phyloP scores from a whole-genome alignment of 2,888 invertebrate genomes.

The Phortica okadai region DNA sequence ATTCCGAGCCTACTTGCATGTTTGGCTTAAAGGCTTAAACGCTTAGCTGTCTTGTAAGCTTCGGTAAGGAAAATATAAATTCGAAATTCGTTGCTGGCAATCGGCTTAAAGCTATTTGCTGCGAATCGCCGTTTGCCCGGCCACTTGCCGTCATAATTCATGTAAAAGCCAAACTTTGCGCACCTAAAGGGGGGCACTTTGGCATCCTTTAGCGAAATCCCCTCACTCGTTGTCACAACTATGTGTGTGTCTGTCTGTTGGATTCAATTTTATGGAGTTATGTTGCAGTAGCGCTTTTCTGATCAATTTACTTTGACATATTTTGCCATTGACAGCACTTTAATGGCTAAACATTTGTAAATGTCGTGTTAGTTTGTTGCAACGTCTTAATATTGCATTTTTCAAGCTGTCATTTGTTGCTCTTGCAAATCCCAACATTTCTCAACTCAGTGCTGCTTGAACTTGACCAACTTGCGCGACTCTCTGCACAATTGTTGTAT shows the following conservation, averaged over 20 bases:
- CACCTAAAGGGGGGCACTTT: neutral
- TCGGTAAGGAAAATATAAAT: neutral
- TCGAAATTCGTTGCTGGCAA: slow-evolving; percentile 1
- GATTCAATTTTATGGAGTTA: neutral
- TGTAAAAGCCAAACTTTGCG: neutral
- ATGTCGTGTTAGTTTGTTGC: slow-evolving; percentile 65
- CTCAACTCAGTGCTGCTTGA: neutral
- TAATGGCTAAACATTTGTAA: slow-evolving; percentile 75
- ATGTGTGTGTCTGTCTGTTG: neutral
- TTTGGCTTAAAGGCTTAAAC: slow-evolving; percentile 6
- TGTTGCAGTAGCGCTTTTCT: slow-evolving; percentile 47
- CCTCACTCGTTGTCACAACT: neutral
- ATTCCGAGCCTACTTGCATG: neutral
- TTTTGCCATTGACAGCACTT: slow-evolving; percentile 73
- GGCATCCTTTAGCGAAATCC: neutral
- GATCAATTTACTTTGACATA: slow-evolving; percentile 65
- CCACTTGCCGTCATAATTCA: slow-evolving; percentile 33
- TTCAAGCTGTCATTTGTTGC: neutral
- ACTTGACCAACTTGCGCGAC: neutral
- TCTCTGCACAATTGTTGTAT: too few relatives aligned
- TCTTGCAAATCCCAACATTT: neutral
- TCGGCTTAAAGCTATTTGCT: slow-evolving; percentile 17
- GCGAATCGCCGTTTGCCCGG: neutral
- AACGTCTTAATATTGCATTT: neutral
- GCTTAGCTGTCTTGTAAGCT: neutral